phyloP scores from a whole-genome alignment of 2,888 invertebrate genomes.

The Drosophila meridionalis region DNA sequence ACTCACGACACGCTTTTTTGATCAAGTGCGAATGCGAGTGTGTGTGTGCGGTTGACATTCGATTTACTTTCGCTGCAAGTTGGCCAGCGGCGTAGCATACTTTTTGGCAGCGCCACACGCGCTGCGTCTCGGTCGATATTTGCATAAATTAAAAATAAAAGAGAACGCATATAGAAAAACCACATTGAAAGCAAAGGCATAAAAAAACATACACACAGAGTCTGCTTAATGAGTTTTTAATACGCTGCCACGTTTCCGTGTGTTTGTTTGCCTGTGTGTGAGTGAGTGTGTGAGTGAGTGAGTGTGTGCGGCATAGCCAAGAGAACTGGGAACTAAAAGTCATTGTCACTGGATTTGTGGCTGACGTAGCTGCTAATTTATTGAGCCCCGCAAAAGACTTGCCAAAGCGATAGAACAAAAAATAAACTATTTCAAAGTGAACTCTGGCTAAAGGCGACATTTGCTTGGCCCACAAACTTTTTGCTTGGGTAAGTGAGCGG shows the following conservation, averaged over 20 bases:
- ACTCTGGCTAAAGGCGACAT: slow-evolving; percentile 10
- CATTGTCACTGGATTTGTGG: slow-evolving; percentile 63
- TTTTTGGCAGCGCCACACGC: slow-evolving; percentile 59
- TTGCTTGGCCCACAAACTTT: slow-evolving; percentile 14
- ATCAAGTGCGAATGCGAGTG: slow-evolving; percentile 23
- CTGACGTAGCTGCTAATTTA: slow-evolving; percentile 65
- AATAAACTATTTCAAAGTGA: slow-evolving; percentile 50
- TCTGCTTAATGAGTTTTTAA: slow-evolving; percentile 78
- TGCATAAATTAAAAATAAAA: slow-evolving; percentile 71
- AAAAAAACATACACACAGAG: slow-evolving; percentile 17
- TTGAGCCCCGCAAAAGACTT: slow-evolving; percentile 59
- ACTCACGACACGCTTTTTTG: slow-evolving; percentile 23
- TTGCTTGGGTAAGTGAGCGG: slow-evolving; percentile 31
- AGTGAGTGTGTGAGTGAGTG: slow-evolving; percentile 8
- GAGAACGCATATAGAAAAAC: slow-evolving; percentile 18
- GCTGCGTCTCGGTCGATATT: slow-evolving; percentile 65
- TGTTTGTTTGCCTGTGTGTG: slow-evolving; percentile 15
- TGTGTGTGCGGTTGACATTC: slow-evolving; percentile 64
- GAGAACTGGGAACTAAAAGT: slow-evolving; percentile 51
- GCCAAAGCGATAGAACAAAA: slow-evolving; percentile 26
- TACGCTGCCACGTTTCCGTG: slow-evolving; percentile 61
- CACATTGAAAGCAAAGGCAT: slow-evolving; percentile 27
- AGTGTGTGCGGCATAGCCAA: slow-evolving; percentile 22
- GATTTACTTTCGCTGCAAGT: slow-evolving; percentile 68
- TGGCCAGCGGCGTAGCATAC: slow-evolving; percentile 44